Conservation (phyloP, 2,113 vertebrate species). For the Zosterops hypoxanthus region DNA sequence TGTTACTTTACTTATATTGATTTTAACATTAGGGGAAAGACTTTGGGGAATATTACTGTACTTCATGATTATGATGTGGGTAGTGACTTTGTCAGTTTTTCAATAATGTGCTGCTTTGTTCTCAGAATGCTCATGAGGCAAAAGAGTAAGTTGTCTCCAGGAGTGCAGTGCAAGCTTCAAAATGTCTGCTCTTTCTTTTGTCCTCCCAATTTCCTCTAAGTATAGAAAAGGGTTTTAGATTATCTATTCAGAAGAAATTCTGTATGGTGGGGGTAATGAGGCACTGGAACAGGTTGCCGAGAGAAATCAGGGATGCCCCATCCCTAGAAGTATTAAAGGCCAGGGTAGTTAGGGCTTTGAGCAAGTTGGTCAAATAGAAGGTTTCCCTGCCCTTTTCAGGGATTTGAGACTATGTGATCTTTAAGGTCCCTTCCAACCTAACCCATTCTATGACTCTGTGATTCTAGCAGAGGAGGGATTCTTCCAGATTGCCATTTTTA, state of each 20-base stretch:
- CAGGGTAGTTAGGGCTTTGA: not conserved
- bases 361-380: not conserved
- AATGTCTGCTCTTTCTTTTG: not conserved
- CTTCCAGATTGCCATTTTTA: not conserved
- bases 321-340: not conserved
- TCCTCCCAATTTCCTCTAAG: not conserved
- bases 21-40: not conserved
- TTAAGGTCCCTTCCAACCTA: not conserved
- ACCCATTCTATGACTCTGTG: not conserved
- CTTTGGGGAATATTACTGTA: not conserved
- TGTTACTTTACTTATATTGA: not conserved
- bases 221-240: not conserved
- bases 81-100: not conserved
- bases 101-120: not conserved
- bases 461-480: not conserved
- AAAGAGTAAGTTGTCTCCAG: not conserved
- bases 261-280: not conserved
- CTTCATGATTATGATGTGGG: not conserved
- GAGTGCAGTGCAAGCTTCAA: not conserved
- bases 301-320: accelerated
- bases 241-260: not conserved
- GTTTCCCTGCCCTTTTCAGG: not conserved
- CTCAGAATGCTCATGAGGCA: not conserved
- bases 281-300: not conserved
- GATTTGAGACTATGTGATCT: not conserved